Base-by-base conservation (phyloP, 2,888 invertebrate genomes). In the Ceraclea dissimilis region DNA sequence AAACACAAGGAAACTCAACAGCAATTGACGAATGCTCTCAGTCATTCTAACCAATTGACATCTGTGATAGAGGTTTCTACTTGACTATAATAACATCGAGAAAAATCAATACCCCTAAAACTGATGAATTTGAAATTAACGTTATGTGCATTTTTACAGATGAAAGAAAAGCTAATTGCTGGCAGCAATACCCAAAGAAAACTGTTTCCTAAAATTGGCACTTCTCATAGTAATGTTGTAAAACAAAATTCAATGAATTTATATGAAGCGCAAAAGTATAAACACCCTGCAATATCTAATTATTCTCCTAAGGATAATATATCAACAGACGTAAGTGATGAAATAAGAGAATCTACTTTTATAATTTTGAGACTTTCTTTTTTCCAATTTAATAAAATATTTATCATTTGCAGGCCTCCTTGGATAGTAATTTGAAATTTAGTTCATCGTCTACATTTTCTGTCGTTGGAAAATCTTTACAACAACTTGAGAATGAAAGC, bases 1-100 rank as follows among this genome's bases (percentile, higher is more conserved):
- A 88, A 86, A 63, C 83, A 85, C 60, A 88, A 84, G 62, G 85
- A 86, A 64, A 80, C 84, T 1, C 79, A 87, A 62, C 79, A 80
- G 44, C 84, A 86, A 60, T 71, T 90, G 47, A 80, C 83, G 56
- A 75, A 81, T 46, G 80, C 84, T 2, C 73, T 82, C 52, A 74
- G 67, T 10, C 85, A 85, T 67, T 78, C 85, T 52, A 81, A 82
- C 62, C 79, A 76, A 62, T 68, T 85, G 1, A 80, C 81, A 54
- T 76, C 77, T 61, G 73, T 83, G 48, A 71, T 82, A 63, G 83
- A 84, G 72, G 83, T 83, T n/a, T n/a, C n/a, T n/a, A 65, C 69
- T 52, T 67, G 16, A 63, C 57, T 68, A n/a, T n/a, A n/a, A n/a
- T n/a, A n/a, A n/a, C n/a, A n/a, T n/a, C 49, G 67, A 68, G 8